Percentiles rank a stretch among this genome's conserved stretches.
Conservation (phyloP, 2,888 invertebrate species). For the Pollenia amentaria region DNA sequence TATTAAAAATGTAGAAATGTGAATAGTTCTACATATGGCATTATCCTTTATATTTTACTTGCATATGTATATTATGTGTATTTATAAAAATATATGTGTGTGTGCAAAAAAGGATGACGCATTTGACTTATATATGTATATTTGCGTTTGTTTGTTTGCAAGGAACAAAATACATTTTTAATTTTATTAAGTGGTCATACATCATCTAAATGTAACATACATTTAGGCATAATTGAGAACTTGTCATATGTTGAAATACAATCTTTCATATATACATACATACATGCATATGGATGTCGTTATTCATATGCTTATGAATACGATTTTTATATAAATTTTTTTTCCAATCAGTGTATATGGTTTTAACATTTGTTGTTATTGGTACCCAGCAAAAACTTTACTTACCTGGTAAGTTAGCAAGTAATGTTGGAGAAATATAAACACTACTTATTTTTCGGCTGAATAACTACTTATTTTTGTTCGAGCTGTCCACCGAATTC, state of each 20-base stretch:
- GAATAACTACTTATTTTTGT: too few species aligned
- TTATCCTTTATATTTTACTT: constrained; percentile 40
- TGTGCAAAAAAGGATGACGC: constrained; percentile 45
- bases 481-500: too few species aligned
- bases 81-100: background rate
- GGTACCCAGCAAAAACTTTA: too few species aligned
- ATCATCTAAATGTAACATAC: constrained; percentile 83
- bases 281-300: too few species aligned
- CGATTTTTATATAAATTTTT: background rate
- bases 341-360: too few species aligned
- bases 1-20: background rate
- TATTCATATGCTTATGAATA: background rate
- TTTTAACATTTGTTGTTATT: too few species aligned
- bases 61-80: background rate
- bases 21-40: background rate
- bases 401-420: too few species aligned
- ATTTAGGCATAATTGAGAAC: constrained; percentile 78
- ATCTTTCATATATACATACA: too few species aligned
- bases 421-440: too few species aligned
- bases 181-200: constrained; percentile 85
- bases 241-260: constrained; percentile 57
- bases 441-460: too few species aligned
- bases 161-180: constrained; percentile 79
- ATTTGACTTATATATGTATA: constrained; percentile 30
- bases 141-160: constrained; percentile 3